Evolutionary conservation across 2,113 vertebrate genomes (phyloP), one percentile per base, ranked within the genome.

Genomic region (Sminthopsis crassicaudata): DNA sequence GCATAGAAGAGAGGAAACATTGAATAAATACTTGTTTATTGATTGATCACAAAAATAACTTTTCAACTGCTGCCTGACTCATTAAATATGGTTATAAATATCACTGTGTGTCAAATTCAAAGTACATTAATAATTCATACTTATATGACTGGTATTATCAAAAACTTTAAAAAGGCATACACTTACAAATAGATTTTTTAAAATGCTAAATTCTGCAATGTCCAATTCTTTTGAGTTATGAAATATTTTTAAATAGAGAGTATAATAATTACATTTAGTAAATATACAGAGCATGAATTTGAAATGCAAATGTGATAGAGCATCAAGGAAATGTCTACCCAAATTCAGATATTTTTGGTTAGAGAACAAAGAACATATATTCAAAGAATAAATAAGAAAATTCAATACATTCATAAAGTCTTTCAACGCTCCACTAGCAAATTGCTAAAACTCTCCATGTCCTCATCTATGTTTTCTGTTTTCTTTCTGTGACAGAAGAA

Each of bases 251-350:
- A 93, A 12, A 91, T 93, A 51, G 53, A 57, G 90, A 92, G 22
- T 90, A 84, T 89, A 91, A 52, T 25, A 90, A 22, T 88, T 91
- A 91, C 90, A 27, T 50, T 53, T 91, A 55, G 53, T 46, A 42
- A 96, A 91, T 94, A 91, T 94, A 95, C 94, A 90, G 92, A 93
- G 89, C 42, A 19, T 48, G 36, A 93, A 92, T 92, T 95, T 53
- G 26, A 96, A 96, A 93, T 60, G 11, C 60, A 92, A 95, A 19
- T 51, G 26, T 48, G 26, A 76, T 92, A 76, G 19, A 19, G 42
- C n/a, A 84, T 84, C 14, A 76, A 7, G 36, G 42, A 14, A 9
- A 90, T 11, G 16, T 12, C 96, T 91, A 48, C 22, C 91, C 3
- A 95, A 36, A 9, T 48, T 94, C 26, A 92, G 60, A 26, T 91